Evolutionary conservation across 2,797 vertebrate species (phyloP).

Genomic region (Sebastes taczanowskii): DNA sequence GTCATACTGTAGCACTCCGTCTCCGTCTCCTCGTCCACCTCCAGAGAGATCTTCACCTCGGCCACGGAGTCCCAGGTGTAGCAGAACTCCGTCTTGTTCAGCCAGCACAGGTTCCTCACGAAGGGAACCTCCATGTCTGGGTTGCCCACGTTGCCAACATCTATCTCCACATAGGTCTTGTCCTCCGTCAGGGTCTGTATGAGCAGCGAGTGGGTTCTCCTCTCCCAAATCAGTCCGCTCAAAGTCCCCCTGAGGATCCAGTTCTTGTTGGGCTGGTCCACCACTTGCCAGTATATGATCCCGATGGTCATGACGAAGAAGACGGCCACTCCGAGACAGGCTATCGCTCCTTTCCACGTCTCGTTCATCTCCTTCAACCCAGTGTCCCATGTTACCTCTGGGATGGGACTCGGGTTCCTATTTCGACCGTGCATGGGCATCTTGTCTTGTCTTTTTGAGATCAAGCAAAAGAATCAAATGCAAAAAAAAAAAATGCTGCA

Average conservation of each 20-base stretch:
- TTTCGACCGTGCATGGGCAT: conserved; percentile 87
- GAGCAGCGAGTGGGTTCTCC: conserved; percentile 85
- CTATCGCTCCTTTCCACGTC: conserved; percentile 92
- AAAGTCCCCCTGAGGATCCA: conserved; percentile 90
- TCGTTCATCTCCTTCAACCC: conserved; percentile 92
- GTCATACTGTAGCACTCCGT: conserved; percentile 89
- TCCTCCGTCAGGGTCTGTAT: conserved; percentile 87
- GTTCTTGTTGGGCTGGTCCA: conserved; percentile 92
- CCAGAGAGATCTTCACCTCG: conserved; percentile 86
- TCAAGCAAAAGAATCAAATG: conserved; percentile 69
- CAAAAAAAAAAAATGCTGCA: conserved; percentile 58
- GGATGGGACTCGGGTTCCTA: conserved; percentile 86
- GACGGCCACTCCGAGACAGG: conserved; percentile 90
- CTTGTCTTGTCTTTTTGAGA: conserved; percentile 61
- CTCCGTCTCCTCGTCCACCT: conserved; percentile 74
- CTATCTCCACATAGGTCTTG: conserved; percentile 84
- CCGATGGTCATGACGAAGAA: conserved; percentile 96
- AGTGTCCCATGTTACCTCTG: conserved; percentile 88
- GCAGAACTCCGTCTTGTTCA: conserved; percentile 91
- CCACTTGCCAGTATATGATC: conserved; percentile 96
- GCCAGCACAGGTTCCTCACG: conserved; percentile 90
- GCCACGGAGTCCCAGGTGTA: conserved; percentile 91
- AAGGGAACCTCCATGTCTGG: conserved; percentile 86
- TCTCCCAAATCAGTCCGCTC: conserved; percentile 92
- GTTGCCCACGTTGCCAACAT: conserved; percentile 84